Evolutionary conservation across 2,113 vertebrate genomes (phyloP).

Genomic region (Eurystomus gularis): DNA sequence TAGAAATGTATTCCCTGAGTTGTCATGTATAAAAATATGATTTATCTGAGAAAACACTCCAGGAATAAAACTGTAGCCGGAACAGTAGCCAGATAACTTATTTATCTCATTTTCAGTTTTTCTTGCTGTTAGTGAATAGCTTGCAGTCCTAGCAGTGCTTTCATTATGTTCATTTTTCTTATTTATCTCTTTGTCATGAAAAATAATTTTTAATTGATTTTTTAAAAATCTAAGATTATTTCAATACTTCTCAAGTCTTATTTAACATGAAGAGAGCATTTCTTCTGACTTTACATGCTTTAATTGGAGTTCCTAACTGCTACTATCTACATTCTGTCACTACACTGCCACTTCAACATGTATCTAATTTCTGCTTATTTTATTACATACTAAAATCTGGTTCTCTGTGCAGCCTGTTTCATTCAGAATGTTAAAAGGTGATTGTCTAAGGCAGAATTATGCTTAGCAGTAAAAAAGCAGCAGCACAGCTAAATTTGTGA

Average conservation of each 20-base stretch:
- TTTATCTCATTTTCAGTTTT: neutral
- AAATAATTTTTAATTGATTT: neutral
- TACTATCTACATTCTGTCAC: neutral
- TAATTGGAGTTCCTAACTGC: neutral
- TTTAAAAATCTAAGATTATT: neutral
- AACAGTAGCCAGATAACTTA: neutral
- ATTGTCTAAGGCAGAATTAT: conserved; percentile 10
- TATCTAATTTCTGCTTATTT: conserved; percentile 6
- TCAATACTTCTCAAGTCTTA: neutral
- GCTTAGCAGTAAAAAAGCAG: neutral
- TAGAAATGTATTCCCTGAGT: neutral
- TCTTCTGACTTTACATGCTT: neutral
- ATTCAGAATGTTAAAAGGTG: neutral
- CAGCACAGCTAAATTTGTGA: neutral
- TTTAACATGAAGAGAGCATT: neutral
- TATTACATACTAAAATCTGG: neutral
- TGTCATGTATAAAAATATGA: neutral
- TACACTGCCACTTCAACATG: neutral
- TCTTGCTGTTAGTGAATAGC: neutral
- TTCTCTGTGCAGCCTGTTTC: neutral
- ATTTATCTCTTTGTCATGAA: neutral
- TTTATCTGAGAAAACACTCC: neutral
- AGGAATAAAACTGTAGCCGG: neutral
- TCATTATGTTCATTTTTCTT: neutral
- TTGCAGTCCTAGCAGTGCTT: neutral